phyloP scores from a whole-genome alignment of 2,113 vertebrate genomes.

The Ceyx melanurus region DNA sequence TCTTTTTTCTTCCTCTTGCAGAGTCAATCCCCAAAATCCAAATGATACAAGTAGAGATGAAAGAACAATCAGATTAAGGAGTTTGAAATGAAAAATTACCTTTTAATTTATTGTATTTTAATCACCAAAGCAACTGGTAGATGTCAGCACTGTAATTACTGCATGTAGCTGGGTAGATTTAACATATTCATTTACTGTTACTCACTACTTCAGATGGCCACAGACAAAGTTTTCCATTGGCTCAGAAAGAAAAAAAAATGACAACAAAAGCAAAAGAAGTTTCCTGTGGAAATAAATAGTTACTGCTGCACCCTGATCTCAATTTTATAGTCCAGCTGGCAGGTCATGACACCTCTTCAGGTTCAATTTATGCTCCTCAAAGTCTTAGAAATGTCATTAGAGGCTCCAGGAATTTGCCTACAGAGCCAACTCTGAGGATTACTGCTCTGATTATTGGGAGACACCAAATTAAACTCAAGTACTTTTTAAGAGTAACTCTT shows the following conservation, averaged over 20 bases:
- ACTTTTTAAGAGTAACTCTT: conserved; percentile 23
- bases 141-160: not conserved
- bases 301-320: not conserved
- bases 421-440: not conserved
- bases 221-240: not conserved
- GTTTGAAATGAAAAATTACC: not conserved
- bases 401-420: conserved; percentile 33
- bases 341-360: conserved; percentile 31
- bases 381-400: conserved; percentile 25
- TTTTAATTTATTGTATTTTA: conserved; percentile 10
- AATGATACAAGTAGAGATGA: not conserved
- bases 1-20: not conserved
- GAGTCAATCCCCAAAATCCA: not conserved
- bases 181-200: not conserved
- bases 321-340: conserved; percentile 11
- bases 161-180: not conserved
- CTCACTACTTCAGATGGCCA: not conserved
- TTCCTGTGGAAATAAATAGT: not conserved
- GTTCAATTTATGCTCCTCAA: conserved; percentile 23
- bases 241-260: not conserved
- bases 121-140: not conserved
- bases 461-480: conserved; percentile 7
- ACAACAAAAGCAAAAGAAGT: not conserved
- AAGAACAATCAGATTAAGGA: not conserved
- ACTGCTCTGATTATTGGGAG: not conserved